Evolutionary conservation across 2,113 vertebrate genomes (phyloP).

Genomic region (Anas platyrhynchos): DNA sequence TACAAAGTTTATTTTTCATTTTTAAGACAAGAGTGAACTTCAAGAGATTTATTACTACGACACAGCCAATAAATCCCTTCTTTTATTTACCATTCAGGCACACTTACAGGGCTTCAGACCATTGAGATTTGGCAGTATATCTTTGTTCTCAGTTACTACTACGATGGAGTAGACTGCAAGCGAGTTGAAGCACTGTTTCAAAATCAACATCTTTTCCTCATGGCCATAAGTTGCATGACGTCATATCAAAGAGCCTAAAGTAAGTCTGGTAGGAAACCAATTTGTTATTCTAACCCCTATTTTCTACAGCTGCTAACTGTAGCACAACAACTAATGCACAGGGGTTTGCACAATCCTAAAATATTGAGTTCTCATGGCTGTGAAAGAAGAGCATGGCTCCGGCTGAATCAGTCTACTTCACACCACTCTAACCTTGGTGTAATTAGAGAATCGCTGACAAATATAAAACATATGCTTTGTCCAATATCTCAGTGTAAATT

Average conservation of each 20-base stretch:
- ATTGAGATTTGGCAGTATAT: background rate
- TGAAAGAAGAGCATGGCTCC: background rate
- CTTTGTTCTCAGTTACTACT: background rate
- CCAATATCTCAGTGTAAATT: background rate
- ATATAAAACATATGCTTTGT: background rate
- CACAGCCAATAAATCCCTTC: background rate
- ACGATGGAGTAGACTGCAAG: background rate
- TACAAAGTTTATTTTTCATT: background rate
- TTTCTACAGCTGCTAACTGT: background rate
- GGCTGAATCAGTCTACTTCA: background rate
- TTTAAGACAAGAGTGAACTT: background rate
- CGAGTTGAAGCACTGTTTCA: background rate
- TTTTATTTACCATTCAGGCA: background rate
- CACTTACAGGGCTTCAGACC: background rate
- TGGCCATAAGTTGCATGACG: background rate
- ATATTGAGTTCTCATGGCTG: background rate
- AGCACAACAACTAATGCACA: background rate
- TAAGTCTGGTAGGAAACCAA: background rate
- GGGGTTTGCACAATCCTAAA: background rate
- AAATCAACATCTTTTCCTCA: background rate
- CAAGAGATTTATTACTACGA: background rate
- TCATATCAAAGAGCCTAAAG: background rate
- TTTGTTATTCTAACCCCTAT: background rate
- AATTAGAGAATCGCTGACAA: conserved; percentile 8
- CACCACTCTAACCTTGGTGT: background rate